phyloP scores from a whole-genome alignment of 2,888 invertebrate species.

The Tetranychus truncatus region DNA sequence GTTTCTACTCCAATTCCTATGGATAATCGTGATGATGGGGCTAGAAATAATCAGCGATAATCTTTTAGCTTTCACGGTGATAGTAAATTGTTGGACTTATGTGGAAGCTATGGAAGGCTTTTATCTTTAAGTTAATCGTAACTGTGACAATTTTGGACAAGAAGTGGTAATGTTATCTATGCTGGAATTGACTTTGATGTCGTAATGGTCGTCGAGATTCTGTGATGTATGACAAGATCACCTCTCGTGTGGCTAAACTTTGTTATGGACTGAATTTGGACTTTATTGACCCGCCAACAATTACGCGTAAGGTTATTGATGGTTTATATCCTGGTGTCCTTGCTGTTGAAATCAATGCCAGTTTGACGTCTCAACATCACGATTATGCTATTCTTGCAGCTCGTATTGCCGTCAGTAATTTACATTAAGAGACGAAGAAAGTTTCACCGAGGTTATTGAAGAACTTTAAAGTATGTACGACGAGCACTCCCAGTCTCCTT shows the following conservation, averaged over 20 bases:
- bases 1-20: conserved; percentile 10
- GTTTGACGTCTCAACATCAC: conserved; percentile 88
- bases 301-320: conserved; percentile 63
- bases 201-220: conserved; percentile 71
- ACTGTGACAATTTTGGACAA: conserved; percentile 8
- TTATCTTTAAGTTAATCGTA: not conserved
- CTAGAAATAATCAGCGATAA: not conserved
- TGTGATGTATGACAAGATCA: conserved; percentile 93
- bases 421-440: conserved; percentile 92
- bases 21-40: not conserved
- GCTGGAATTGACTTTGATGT: too few relatives aligned
- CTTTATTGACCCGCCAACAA: conserved; percentile 74
- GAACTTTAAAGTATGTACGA: conserved; percentile 61
- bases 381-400: conserved; percentile 60
- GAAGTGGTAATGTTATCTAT: too few relatives aligned
- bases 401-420: conserved; percentile 82
- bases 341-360: conserved; percentile 98
- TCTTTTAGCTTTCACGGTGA: conserved; percentile 10
- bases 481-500: conserved; percentile 47
- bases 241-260: conserved; percentile 77
- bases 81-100: conserved; percentile 8
- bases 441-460: conserved; percentile 59
- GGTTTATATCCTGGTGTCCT: conserved; percentile 83
- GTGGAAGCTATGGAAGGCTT: not conserved
- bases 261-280: conserved; percentile 90